Evolutionary conservation across 2,888 invertebrate species (phyloP).

Genomic region (Diplolepis rosae): DNA sequence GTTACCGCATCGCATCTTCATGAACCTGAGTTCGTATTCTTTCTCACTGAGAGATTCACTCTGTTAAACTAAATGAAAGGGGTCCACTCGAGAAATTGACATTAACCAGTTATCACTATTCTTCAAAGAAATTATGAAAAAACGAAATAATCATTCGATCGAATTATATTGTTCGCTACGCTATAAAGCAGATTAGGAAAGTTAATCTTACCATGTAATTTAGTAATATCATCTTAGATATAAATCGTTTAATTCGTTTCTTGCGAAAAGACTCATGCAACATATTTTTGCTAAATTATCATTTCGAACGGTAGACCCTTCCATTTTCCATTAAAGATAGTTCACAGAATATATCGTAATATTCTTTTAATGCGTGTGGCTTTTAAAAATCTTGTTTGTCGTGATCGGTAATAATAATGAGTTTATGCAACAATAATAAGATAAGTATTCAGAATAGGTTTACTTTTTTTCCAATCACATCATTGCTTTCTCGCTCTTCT

Average conservation of each 20-base stretch:
- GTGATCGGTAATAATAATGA: too few species aligned
- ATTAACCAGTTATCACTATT: slow-evolving; percentile 13
- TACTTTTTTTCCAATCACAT: too few species aligned
- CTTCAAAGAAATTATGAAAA: slow-evolving; percentile 3
- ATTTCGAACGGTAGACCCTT: not conserved
- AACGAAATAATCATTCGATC: slow-evolving; percentile 4
- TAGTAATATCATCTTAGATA: slow-evolving; percentile 25
- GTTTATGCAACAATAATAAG: too few species aligned
- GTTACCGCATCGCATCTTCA: slow-evolving; percentile 20
- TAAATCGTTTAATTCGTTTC: slow-evolving; percentile 19
- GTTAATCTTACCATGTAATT: slow-evolving; percentile 2
- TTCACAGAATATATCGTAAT: not conserved
- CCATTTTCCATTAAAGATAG: not conserved
- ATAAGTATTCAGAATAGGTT: too few species aligned
- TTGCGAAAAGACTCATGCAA: slow-evolving; percentile 15
- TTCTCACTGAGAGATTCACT: slow-evolving; percentile 4
- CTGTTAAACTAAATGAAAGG: not conserved
- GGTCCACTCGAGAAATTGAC: slow-evolving; percentile 19
- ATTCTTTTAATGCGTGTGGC: not conserved
- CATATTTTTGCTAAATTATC: not conserved
- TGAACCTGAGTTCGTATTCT: slow-evolving; percentile 20
- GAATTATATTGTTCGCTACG: not conserved
- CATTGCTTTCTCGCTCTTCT: too few species aligned
- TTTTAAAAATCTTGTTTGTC: not conserved
- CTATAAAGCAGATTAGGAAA: slow-evolving; percentile 3